These are phyloP conservation scores for Thera britannica DNA, from an alignment of 2,888 invertebrate species.

Conservation along the genomic window DNA sequence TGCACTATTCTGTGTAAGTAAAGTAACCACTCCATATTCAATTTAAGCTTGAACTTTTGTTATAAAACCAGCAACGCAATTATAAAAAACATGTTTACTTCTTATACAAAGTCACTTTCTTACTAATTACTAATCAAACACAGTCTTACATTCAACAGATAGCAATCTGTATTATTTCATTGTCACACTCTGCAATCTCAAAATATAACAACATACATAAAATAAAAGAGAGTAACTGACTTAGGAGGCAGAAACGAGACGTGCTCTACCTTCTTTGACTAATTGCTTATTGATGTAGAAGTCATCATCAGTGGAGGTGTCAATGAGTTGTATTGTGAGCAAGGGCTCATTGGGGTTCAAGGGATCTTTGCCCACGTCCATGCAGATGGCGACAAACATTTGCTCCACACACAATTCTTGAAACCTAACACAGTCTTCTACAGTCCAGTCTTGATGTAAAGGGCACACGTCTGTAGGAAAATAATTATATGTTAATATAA, in stretches of 20 bases:
- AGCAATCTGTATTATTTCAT: slow-evolving; percentile 11
- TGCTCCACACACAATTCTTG: slow-evolving; percentile 88
- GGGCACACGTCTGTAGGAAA: slow-evolving; percentile 78
- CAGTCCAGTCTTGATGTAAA: slow-evolving; percentile 87
- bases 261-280: slow-evolving; percentile 86
- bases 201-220: slow-evolving; percentile 34
- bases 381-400: slow-evolving; percentile 88
- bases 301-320: slow-evolving; percentile 88
- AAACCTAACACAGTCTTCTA: slow-evolving; percentile 90
- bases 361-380: slow-evolving; percentile 86
- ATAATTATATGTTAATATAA: slow-evolving; percentile 1
- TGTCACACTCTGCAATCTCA: slow-evolving; percentile 18
- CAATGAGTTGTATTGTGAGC: slow-evolving; percentile 88
- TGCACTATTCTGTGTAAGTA: neutral
- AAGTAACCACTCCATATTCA: neutral
- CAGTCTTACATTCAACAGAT: slow-evolving; percentile 20
- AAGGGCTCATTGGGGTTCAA: slow-evolving; percentile 86
- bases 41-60: neutral
- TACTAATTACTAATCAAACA: slow-evolving; percentile 10
- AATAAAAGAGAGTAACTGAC: slow-evolving; percentile 28
- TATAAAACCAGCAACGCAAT: neutral
- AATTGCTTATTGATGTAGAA: slow-evolving; percentile 87
- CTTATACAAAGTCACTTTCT: slow-evolving; percentile 1
- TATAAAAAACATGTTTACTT: neutral
- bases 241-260: slow-evolving; percentile 60